Evolutionary conservation across 2,797 vertebrate species (phyloP).

Genomic region (Rhinogobio ventralis): DNA sequence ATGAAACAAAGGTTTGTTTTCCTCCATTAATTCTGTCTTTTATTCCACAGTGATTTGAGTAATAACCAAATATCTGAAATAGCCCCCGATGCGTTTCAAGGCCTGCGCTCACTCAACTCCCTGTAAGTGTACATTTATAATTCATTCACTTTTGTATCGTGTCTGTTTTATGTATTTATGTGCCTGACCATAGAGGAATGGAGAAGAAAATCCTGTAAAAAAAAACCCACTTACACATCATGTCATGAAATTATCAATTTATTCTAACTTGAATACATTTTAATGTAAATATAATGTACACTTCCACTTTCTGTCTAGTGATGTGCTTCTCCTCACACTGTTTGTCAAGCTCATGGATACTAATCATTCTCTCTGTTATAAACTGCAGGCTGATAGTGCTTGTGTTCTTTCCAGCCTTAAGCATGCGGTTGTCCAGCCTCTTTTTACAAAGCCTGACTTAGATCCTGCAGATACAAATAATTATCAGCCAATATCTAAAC

Average conservation of each 20-base stretch:
- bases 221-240: not conserved
- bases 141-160: not conserved
- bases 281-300: not conserved
- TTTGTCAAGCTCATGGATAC: no score
- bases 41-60: slow-evolving; percentile 91
- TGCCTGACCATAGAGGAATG: not conserved
- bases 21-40: not conserved
- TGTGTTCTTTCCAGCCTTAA: no score
- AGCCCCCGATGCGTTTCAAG: slow-evolving; percentile 94
- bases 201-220: not conserved
- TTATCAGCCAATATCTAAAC: no score
- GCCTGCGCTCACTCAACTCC: slow-evolving; percentile 96
- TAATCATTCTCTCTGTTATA: no score
- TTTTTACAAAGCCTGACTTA: no score
- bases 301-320: not conserved
- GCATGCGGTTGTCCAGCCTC: no score
- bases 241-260: not conserved
- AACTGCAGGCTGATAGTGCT: no score
- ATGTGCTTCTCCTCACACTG: not conserved
- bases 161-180: slow-evolving; percentile 37
- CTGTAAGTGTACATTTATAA: slow-evolving; percentile 79
- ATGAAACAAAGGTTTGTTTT: not conserved
- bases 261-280: not conserved
- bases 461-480: no score
- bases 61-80: slow-evolving; percentile 99